Base-by-base conservation (phyloP, 1,140 invertebrate species). In the Anoplophora glabripennis region DNA sequence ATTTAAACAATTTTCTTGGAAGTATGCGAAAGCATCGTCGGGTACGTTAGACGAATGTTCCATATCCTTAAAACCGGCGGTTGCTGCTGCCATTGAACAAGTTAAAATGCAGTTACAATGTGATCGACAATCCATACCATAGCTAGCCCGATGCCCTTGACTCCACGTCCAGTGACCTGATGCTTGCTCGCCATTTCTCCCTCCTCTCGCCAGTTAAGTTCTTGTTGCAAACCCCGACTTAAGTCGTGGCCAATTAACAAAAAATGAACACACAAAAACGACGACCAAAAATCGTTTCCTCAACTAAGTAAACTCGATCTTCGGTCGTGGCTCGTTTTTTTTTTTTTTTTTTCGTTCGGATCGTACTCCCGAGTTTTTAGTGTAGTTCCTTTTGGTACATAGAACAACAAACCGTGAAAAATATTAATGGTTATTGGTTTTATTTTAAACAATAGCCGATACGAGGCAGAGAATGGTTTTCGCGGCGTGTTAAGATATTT, bases 101-200 rank as follows among this genome's bases (percentile, higher is more conserved):
- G 52, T 40, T 54, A 51, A 57, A 57, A 49, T 49, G 56, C 56
- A 49, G 56, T 56, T 56, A 56, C 42, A 56, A 62, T 64, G 57
- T 65, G 63, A 65, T 65, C 63, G 63, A 65, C 63, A 65, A 65
- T 65, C 63, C 63, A 65, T 61, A 59, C 63, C 53, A 59, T 65
- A 59, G 63, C 63, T 44, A 61, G 59, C 63, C 53, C 47, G 61
- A 49, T 68, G 66, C 68, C 70, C 66, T 72, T 68, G 66, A 68
- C 64, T 68, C 53, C 56, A 66, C 70, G 70, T 72, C 66, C 70
- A 72, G 42, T 72, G 70, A 72, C 70, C 70, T 65, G 68, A 62
- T 68, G 65, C 52, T 54, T 54, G 38, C 57, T 69, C 59, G 69
- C 69, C 60, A 66, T 59, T 68, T 61, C 67, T 58, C 63, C 61